Conservation (phyloP, 2,113 vertebrate species). For the Lampris megalopsis region DNA sequence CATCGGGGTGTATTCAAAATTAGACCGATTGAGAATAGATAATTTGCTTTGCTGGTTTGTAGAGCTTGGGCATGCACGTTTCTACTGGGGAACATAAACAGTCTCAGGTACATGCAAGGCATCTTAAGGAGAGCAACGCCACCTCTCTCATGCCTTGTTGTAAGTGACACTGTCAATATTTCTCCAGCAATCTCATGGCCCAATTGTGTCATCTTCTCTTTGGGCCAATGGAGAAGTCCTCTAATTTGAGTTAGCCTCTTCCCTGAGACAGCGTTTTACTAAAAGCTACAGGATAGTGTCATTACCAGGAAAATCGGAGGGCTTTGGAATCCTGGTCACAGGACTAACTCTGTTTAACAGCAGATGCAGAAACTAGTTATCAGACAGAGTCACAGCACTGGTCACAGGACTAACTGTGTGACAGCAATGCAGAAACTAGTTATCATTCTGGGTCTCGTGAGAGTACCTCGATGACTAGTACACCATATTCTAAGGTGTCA, state of each 20-base stretch:
- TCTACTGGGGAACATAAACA: background rate
- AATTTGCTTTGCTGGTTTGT: too few relatives aligned
- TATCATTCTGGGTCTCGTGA: slow-evolving; percentile 2
- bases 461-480: background rate
- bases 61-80: too few relatives aligned
- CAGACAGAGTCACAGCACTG: background rate
- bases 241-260: slow-evolving; percentile 31
- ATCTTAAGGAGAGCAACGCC: slow-evolving; percentile 3
- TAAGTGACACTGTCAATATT: background rate
- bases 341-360: slow-evolving; percentile 16
- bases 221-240: slow-evolving; percentile 15
- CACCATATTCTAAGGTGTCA: slow-evolving; percentile 10
- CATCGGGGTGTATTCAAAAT: too few relatives aligned
- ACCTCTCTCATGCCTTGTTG: background rate
- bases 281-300: background rate
- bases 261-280: background rate
- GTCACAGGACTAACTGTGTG: slow-evolving; percentile 4
- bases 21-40: too few relatives aligned
- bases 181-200: slow-evolving; percentile 15
- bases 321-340: background rate
- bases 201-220: slow-evolving; percentile 43
- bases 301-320: background rate
- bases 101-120: background rate
- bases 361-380: slow-evolving; percentile 3
- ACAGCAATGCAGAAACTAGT: slow-evolving; percentile 8